Evolutionary conservation across 2,797 vertebrate species (phyloP).

Genomic region (Ptychobarbus kaznakovi): DNA sequence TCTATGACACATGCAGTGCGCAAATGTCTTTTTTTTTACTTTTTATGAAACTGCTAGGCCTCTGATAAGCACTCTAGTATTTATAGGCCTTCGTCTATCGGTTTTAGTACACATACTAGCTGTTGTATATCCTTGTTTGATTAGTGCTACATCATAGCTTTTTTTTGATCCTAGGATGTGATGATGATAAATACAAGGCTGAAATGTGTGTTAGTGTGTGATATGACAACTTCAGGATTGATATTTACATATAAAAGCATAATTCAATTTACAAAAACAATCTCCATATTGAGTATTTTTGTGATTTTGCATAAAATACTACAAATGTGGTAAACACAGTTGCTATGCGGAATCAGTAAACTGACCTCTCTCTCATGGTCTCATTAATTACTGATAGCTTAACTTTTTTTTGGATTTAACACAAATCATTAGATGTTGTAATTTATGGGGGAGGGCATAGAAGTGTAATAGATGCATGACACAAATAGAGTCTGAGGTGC

Average conservation of each 20-base stretch:
- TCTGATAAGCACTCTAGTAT: constrained; percentile 21
- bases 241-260: neutral
- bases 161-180: neutral
- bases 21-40: neutral
- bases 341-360: neutral
- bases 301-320: neutral
- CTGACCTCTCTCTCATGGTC: neutral
- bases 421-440: constrained; percentile 6
- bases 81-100: neutral
- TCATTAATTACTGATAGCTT: neutral
- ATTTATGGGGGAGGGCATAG: constrained; percentile 67
- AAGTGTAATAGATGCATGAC: constrained; percentile 76
- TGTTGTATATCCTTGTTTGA: constrained; percentile 1
- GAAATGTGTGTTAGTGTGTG: neutral
- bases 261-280: neutral
- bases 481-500: constrained; percentile 75
- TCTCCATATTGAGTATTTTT: neutral
- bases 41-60: constrained; percentile 3
- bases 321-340: neutral
- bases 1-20: constrained; percentile 1
- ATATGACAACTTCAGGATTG: neutral
- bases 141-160: constrained; percentile 12
- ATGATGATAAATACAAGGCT: neutral
- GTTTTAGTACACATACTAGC: neutral
- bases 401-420: neutral